These are phyloP conservation scores for Capreolus pygargus DNA, from an alignment of 2,113 vertebrate genomes.

Conservation along the genomic window DNA sequence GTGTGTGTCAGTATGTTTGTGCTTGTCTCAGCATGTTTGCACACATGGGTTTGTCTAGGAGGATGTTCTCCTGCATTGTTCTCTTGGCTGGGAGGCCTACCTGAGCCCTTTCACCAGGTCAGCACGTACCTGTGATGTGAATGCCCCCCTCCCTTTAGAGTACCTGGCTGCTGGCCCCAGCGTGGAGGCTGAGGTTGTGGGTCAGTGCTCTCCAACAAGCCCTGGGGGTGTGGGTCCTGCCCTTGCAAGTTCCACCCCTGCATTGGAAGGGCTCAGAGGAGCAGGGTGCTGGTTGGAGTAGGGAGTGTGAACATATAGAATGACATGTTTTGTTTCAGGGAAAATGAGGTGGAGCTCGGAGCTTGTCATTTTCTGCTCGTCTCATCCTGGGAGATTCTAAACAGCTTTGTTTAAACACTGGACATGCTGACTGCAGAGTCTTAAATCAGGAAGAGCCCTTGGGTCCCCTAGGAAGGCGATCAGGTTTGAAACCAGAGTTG, in stretches of 20 bases:
- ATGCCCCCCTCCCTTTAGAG: background rate
- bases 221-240: background rate
- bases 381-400: constrained; percentile 50
- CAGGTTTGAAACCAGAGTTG: constrained; percentile 33
- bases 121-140: background rate
- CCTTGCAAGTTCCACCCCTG: background rate
- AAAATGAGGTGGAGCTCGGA: constrained; percentile 45
- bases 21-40: background rate
- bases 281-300: background rate
- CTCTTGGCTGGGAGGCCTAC: background rate
- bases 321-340: constrained; percentile 38
- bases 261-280: background rate
- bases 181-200: background rate
- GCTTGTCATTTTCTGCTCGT: constrained; percentile 41
- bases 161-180: background rate
- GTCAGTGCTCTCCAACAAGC: background rate
- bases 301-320: background rate
- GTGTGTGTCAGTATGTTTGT: background rate
- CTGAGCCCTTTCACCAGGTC: background rate
- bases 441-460: background rate
- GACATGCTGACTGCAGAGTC: background rate
- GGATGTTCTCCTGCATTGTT: background rate
- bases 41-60: background rate
- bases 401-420: constrained; percentile 62
- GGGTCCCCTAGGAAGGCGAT: constrained; percentile 52